These are phyloP conservation scores for Orchesellides sinensis DNA, from an alignment of 2,888 invertebrate genomes.

Conservation along the genomic window DNA sequence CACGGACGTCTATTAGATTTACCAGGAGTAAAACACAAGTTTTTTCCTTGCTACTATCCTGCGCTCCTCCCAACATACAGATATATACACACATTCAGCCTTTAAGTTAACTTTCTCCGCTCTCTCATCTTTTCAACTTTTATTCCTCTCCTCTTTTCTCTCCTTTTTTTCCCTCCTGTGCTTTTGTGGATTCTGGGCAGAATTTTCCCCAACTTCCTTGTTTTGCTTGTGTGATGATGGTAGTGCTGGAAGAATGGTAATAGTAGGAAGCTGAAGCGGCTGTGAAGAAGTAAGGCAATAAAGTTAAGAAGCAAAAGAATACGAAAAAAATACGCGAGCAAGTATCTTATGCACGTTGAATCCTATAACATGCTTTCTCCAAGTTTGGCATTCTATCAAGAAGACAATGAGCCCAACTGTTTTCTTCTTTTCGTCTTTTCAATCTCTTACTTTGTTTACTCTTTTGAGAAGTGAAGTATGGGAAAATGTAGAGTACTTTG, in stretches of 20 bases:
- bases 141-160: constrained; percentile 34
- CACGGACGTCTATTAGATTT: constrained; percentile 54
- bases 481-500: constrained; percentile 31
- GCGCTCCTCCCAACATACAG: constrained; percentile 1
- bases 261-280: constrained; percentile 14
- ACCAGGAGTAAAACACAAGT: constrained; percentile 47
- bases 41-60: constrained; percentile 19
- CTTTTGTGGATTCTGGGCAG: constrained; percentile 58
- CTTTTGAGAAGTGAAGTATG: constrained; percentile 15
- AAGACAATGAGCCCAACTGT: constrained; percentile 57
- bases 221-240: constrained; percentile 29
- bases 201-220: constrained; percentile 49
- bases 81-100: constrained; percentile 7
- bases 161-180: constrained; percentile 4
- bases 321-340: constrained; percentile 25
- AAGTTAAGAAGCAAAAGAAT: constrained; percentile 38
- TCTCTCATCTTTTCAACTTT: constrained; percentile 17
- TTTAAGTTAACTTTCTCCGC: constrained; percentile 38
- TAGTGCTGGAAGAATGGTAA: not conserved
- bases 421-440: constrained; percentile 47
- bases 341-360: constrained; percentile 2
- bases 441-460: constrained; percentile 61
- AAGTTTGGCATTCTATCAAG: constrained; percentile 61
- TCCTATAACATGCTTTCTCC: constrained; percentile 5
- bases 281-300: constrained; percentile 26